Base-by-base conservation (phyloP, 2,797 vertebrate genomes). In the Chromobotia macracanthus region DNA sequence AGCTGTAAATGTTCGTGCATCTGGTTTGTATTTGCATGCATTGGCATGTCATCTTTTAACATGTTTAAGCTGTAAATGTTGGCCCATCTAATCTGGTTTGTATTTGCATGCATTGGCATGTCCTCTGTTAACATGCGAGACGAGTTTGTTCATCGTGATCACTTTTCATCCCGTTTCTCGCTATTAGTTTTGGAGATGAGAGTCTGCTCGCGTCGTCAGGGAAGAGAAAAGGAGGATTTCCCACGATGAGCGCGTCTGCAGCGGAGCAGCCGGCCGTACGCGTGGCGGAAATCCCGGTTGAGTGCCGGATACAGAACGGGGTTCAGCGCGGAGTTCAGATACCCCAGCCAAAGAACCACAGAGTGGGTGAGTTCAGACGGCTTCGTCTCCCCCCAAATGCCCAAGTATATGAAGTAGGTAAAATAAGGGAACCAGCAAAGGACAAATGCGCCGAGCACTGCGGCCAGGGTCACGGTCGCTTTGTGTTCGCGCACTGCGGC, bases 361-460 rank as follows among this genome's bases (percentile, higher is more conserved):
- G 92, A 91, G 77, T 91, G 89, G 25, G 85, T 61, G 0, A 87
- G 83, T 5, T 82, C 86, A 0, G 91, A 87, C 0, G 87, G 87
- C 63, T 85, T 84, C 0, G 80, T 84, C 51, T 95, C 88, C 25
- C 89, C 92, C 60, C 61, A 85, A 19, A 97, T 75, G 16, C 96
- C 95, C 16, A 91, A 91, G 87, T 92, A 97, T 0, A 88, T 94
- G 71, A 98, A 96, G 31, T 92, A 93, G 0, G 95, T 96, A 88
- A 97, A 97, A 87, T 97, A 98, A 11, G 97, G 97, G 78, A 98
- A 92, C 97, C 97, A 99, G 88, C 97, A 99, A 74, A 96, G 67
- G 23, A 96, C 80, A 83, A 99, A 99, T 0, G 92, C 96, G 3
- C 97, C 97, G 88, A 99, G 89, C 18, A 99, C 94, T 1, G 94